Base-by-base conservation (phyloP, 92 coral and sea anemone genomes). In the Porites evermanni region DNA sequence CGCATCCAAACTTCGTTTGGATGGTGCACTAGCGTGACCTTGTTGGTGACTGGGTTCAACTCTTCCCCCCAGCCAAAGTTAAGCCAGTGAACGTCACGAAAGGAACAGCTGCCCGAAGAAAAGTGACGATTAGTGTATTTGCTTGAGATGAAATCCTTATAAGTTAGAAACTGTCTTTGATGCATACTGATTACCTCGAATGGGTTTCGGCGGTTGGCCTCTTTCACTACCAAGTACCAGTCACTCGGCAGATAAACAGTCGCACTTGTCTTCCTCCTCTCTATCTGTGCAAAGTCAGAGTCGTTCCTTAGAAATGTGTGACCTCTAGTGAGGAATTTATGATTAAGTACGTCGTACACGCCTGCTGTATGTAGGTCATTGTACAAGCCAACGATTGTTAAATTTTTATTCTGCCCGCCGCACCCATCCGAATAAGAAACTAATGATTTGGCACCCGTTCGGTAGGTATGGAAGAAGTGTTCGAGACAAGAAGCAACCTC, bases 31-130 rank as follows among this genome's bases (percentile, higher is more conserved):
- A 74, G 74, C 12, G 21, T 65, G 24, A 74, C 64, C 16, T 63
- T 63, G 64, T 50, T 47, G 4, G 54, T 68, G 7, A 32, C 83
- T 0, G 82, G 66, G 60, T 85, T 67, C 2, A 61, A 2, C 52
- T 85, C 88, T 77, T 85, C 88, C 7, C 83, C 76, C 77, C 88
- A 85, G 13, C 83, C 83, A 54, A 54, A 54, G 60, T 54, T 54
- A 8, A 54, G 60, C 60, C 60, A 54, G 60, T 54, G 60, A 3
- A 54, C 14, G 60, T 54, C 60, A 54, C 60, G 12, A 54, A 54
- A 54, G 4, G 60, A 10, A 13, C 1, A 84, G 29, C 70, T 11
- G 1, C 70, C 32, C 12, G 70, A 66, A 72, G 65, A 19, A 71
- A 71, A 53, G 72, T 59, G 70, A 54, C 74, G 71, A 21, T 19